Evolutionary conservation across 2,797 vertebrate genomes (phyloP).

Genomic region (Amblyopsis hoosieri): DNA sequence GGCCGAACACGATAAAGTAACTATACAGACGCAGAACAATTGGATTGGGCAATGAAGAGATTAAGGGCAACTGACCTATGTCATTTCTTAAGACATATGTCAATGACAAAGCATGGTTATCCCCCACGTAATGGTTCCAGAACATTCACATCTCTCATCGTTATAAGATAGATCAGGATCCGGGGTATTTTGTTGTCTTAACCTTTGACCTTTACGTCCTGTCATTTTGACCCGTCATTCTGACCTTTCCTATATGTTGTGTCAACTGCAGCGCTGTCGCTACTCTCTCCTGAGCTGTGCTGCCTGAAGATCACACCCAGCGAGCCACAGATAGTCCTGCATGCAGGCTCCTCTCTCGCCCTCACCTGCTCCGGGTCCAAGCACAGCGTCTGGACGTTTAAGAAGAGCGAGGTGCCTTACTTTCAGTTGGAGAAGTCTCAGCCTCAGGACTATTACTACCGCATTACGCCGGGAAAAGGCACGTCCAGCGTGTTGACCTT

Average conservation of each 20-base stretch:
- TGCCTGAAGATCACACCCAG: constrained; percentile 78
- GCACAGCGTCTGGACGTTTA: constrained; percentile 77
- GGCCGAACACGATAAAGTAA: neutral
- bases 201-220: constrained; percentile 56
- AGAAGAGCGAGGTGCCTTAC: constrained; percentile 62
- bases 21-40: constrained; percentile 27
- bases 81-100: constrained; percentile 44
- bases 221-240: constrained; percentile 40
- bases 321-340: constrained; percentile 76
- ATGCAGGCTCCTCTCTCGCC: constrained; percentile 73
- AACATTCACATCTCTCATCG: constrained; percentile 61
- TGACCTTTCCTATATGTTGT: constrained; percentile 48
- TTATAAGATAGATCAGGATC: constrained; percentile 53
- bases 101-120: constrained; percentile 37
- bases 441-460: constrained; percentile 21
- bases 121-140: constrained; percentile 38
- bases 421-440: constrained; percentile 45
- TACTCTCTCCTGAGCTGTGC: constrained; percentile 45
- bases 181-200: constrained; percentile 64
- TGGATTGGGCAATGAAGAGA: constrained; percentile 9
- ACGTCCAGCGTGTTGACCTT: constrained; percentile 79
- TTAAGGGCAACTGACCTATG: constrained; percentile 23
- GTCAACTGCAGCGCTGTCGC: constrained; percentile 68
- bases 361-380: constrained; percentile 80
- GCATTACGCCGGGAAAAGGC: constrained; percentile 37